Conservation (phyloP, 2,113 vertebrate genomes). For the Zosterops pallidus region DNA sequence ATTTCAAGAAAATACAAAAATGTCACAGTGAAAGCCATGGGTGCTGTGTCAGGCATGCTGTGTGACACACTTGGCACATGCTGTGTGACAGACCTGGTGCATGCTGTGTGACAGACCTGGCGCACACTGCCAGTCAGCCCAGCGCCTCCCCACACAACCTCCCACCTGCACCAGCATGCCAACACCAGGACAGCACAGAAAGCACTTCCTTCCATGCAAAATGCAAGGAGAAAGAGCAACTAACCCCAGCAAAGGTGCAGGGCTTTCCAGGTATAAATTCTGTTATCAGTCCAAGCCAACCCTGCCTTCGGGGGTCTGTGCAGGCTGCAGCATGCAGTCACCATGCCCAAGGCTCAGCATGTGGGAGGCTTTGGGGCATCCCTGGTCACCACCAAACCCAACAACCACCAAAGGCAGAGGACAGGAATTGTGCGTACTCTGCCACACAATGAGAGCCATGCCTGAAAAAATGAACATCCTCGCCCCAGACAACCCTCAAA, state of each 20-base stretch:
- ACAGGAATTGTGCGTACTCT: neutral
- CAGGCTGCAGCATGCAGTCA: neutral
- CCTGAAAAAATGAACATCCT: neutral
- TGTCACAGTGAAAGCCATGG: fast-evolving
- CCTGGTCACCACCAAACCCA: fast-evolving
- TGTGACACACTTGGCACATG: fast-evolving
- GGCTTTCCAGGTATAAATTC: neutral
- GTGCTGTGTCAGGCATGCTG: fast-evolving
- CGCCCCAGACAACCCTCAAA: neutral
- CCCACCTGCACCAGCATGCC: fast-evolving
- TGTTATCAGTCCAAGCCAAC: fast-evolving
- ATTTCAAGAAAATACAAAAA: neutral
- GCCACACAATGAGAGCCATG: fast-evolving
- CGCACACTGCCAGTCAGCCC: fast-evolving
- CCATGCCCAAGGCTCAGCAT: fast-evolving
- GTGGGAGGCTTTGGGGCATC: fast-evolving
- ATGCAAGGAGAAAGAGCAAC: neutral
- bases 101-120: fast-evolving
- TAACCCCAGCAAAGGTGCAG: neutral
- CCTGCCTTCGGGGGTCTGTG: fast-evolving
- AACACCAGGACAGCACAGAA: neutral
- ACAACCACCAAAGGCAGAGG: neutral
- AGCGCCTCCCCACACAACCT: fast-evolving
- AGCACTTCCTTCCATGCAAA: fast-evolving
- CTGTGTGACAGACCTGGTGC: neutral